These are phyloP conservation scores for Agraylea sexmaculata DNA, from an alignment of 1,140 invertebrate genomes.

Conservation along the genomic window DNA sequence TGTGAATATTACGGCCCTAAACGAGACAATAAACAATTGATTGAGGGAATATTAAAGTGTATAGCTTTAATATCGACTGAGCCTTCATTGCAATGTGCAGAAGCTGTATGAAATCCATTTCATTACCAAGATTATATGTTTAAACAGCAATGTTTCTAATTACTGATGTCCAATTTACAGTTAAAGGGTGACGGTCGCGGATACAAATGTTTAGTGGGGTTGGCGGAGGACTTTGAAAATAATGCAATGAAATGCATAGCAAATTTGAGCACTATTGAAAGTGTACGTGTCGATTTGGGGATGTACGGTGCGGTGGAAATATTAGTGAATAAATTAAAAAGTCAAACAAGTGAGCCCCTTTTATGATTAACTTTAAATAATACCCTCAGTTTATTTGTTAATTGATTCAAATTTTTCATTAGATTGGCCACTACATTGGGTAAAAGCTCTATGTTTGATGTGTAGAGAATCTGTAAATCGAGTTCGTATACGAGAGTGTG, in stretches of 20 bases:
- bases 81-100: conserved; percentile 29
- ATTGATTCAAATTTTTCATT: too few species aligned
- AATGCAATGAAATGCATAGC: conserved; percentile 34
- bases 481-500: conserved; percentile 30
- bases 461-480: conserved; percentile 35
- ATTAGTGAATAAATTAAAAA: conserved; percentile 27
- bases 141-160: too few species aligned
- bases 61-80: conserved; percentile 35
- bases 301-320: conserved; percentile 34
- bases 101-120: conserved; percentile 28
- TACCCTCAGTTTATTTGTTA: conserved; percentile 5
- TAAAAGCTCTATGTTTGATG: conserved; percentile 29
- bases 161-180: too few species aligned
- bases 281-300: conserved; percentile 29
- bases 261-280: conserved; percentile 34
- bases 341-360: conserved; percentile 9
- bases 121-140: too few species aligned
- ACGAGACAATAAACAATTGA: conserved; percentile 33
- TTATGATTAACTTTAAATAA: conserved; percentile 3
- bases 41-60: conserved; percentile 36
- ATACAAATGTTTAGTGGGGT: conserved; percentile 32
- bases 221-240: conserved; percentile 31
- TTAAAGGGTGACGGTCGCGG: conserved; percentile 37
- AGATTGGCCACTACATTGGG: conserved; percentile 30
- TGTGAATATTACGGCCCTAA: conserved; percentile 25